A percentile compares a stretch with the other conserved stretches of the same genome.
Evolutionary conservation across 1,140 invertebrate genomes (phyloP).

Genomic region (Hyphantria cunea): DNA sequence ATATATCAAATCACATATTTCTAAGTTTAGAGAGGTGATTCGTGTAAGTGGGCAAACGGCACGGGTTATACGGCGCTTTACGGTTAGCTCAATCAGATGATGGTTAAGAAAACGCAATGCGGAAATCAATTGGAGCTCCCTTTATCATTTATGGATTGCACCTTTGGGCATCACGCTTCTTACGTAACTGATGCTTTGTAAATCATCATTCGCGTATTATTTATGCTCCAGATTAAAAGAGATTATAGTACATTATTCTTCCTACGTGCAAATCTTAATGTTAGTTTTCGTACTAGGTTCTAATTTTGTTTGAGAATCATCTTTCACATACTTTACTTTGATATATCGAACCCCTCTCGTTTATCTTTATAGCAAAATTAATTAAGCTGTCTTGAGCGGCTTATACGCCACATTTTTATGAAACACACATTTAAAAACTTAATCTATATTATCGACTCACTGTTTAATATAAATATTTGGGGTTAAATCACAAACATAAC

Average conservation of each 20-base stretch:
- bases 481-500: too few relatives aligned
- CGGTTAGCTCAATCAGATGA: slow-evolving; percentile 47
- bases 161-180: slow-evolving; percentile 41
- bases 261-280: too few relatives aligned
- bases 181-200: slow-evolving; percentile 3
- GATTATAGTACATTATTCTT: neutral
- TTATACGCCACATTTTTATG: too few relatives aligned
- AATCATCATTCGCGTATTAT: neutral
- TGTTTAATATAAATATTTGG: too few relatives aligned
- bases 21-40: neutral
- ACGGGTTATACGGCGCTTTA: slow-evolving; percentile 40
- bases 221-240: neutral
- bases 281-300: too few relatives aligned
- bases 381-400: too few relatives aligned
- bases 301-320: too few relatives aligned
- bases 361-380: too few relatives aligned
- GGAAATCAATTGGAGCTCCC: slow-evolving; percentile 49
- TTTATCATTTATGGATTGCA: slow-evolving; percentile 30
- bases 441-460: too few relatives aligned
- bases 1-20: slow-evolving; percentile 3
- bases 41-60: slow-evolving; percentile 25
- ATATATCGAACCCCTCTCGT: too few relatives aligned
- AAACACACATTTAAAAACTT: too few relatives aligned
- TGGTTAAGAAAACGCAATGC: slow-evolving; percentile 38
- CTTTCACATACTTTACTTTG: too few relatives aligned